Base-by-base conservation (phyloP, 1,140 invertebrate genomes). In the Lepidurus couesii region DNA sequence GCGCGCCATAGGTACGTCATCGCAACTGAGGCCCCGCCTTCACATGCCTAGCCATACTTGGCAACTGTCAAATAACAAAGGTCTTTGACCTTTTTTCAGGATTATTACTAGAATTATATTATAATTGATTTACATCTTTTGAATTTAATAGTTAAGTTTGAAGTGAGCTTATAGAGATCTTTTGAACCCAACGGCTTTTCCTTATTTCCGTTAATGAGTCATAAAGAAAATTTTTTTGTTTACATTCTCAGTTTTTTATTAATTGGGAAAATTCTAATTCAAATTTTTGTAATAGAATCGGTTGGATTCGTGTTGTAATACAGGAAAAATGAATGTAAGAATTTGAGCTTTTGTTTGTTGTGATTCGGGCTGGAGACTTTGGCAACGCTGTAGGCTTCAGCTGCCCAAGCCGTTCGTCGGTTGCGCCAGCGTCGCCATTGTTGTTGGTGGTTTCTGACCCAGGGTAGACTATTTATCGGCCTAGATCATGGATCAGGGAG, bases 401-500 rank as follows among this genome's bases (percentile, higher is more conserved):
- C 53, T 65, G 21, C 53, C 53, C 53, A 65, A 65, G 53, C 53
- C 53, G 53, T 65, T 65, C 53, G 74, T 75, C 74, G 78, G 78
- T 78, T 78, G 78, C 43, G 78, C 73, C 44, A 65, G 53, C 53
- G 78, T 79, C 78, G 78, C 78, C 73, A 79, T 75, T 79, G 78
- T 79, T 74, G 74, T 47, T 43, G 42, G 34, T 26, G 44, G 34
- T 44, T 74, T 45, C 45, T n/a, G 65, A 13, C 43, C 74, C 74
- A 75, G 74, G 73, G 73, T 79, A 75, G 73, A 79, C 75, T 79
- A 78, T 78, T 78, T 73, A 79, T 79, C 78, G 73, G 78, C 73
- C 43, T 75, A 75, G 44, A 79, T 79, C 78, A 79, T 79, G 78
- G 78, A 79, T 74, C 78, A 79, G 78, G 78, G 75, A 44, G 78